phyloP scores from a whole-genome alignment of 2,113 vertebrate species.

The Megaceryle torquata region DNA sequence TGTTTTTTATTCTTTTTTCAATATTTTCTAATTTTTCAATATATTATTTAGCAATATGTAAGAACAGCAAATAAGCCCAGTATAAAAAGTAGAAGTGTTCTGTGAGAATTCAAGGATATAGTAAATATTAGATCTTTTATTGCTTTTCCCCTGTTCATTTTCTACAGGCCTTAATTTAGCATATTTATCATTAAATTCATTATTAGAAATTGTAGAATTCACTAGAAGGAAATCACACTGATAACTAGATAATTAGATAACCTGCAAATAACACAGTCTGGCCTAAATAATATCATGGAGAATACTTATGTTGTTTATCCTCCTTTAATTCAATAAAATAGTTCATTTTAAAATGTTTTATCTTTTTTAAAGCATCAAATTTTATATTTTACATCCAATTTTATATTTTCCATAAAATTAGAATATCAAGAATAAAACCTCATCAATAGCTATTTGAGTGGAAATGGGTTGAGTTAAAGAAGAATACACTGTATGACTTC shows the following conservation, averaged over 20 bases:
- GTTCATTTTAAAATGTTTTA: background rate
- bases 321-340: background rate
- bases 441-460: background rate
- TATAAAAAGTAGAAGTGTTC: background rate
- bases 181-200: background rate
- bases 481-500: background rate
- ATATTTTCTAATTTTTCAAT: background rate
- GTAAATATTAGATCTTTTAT: background rate
- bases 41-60: background rate
- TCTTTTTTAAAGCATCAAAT: background rate
- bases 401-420: background rate
- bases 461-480: background rate
- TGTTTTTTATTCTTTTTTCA: background rate
- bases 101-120: background rate
- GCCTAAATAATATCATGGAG: background rate
- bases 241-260: background rate
- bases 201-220: background rate
- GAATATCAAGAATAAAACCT: background rate
- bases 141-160: background rate
- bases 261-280: background rate
- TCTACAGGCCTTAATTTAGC: background rate
- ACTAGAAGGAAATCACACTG: background rate
- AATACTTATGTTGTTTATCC: background rate
- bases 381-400: background rate
- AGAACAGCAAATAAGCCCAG: rapidly evolving